Conservation (phyloP, 2,113 vertebrate species). For the Empidonax traillii region DNA sequence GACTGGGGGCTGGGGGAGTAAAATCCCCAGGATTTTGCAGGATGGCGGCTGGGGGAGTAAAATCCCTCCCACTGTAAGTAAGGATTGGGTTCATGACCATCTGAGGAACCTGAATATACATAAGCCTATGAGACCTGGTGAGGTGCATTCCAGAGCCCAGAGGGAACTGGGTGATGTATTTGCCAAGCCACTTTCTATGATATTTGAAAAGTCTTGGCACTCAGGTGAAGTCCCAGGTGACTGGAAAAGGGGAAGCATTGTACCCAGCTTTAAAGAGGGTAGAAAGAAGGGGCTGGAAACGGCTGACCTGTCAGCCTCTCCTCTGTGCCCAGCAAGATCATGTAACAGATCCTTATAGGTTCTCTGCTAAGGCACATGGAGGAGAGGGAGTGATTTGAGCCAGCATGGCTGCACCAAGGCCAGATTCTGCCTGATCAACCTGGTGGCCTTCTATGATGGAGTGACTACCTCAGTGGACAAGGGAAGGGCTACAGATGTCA, state of each 20-base stretch:
- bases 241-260: background rate
- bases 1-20: too few relatives aligned
- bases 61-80: background rate
- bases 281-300: background rate
- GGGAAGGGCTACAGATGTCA: background rate
- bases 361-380: background rate
- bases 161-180: background rate
- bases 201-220: background rate
- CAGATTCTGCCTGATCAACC: background rate
- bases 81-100: background rate
- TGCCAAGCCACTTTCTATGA: background rate
- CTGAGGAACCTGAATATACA: background rate
- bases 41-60: too few relatives aligned
- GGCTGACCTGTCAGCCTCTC: background rate
- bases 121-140: rapidly evolving
- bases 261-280: background rate
- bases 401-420: background rate
- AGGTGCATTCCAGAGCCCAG: background rate
- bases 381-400: background rate
- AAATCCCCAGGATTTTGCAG: background rate
- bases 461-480: background rate
- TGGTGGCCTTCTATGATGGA: background rate
- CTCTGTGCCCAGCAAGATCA: background rate
- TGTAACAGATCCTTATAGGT: background rate
- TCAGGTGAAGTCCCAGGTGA: background rate